Conservation (phyloP, 2,113 vertebrate genomes). For the Propithecus coquereli region DNA sequence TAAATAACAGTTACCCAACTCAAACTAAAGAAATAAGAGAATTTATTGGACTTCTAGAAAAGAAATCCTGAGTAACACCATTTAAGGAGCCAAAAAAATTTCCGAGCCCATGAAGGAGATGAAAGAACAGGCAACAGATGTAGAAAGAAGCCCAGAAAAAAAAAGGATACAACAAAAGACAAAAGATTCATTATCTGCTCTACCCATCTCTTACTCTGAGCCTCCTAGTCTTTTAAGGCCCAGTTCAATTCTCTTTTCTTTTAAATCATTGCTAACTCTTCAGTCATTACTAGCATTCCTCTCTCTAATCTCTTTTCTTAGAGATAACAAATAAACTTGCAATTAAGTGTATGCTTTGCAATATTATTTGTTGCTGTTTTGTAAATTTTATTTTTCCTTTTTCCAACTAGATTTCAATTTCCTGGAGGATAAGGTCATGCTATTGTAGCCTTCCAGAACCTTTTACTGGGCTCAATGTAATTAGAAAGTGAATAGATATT, state of each 20-base stretch:
- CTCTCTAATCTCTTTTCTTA: not conserved
- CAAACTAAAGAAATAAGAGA: not conserved
- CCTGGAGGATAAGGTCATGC: not conserved
- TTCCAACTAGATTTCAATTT: not conserved
- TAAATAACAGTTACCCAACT: not conserved
- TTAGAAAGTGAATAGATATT: not conserved
- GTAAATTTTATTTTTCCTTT: not conserved
- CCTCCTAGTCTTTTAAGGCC: not conserved
- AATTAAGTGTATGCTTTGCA: no score
- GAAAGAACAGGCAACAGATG: not conserved
- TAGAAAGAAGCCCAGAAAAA: not conserved
- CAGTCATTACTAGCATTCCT: not conserved
- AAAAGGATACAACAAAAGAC: not conserved
- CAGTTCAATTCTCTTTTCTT: not conserved
- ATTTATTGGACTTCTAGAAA: not conserved
- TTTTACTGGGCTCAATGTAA: not conserved
- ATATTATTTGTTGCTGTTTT: not conserved
- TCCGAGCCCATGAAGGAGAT: not conserved
- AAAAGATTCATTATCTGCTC: not conserved
- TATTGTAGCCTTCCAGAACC: not conserved
- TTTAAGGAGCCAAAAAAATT: not conserved
- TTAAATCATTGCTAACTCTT: not conserved
- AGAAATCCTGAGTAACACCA: not conserved
- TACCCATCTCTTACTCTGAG: not conserved
- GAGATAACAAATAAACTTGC: not conserved